phyloP scores from a whole-genome alignment of 2,113 vertebrate species.

The Picathartes gymnocephalus region DNA sequence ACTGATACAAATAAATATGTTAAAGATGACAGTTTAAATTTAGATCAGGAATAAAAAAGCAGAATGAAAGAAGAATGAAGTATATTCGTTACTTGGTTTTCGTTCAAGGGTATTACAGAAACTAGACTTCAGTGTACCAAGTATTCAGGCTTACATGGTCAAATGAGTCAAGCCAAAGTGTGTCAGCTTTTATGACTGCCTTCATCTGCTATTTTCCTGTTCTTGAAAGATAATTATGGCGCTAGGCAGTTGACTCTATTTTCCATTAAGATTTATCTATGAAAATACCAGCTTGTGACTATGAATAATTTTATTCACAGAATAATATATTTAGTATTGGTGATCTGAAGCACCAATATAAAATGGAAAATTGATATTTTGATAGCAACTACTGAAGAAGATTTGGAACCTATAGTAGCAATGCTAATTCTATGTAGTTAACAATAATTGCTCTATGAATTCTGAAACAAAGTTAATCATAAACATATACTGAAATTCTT shows the following conservation, averaged over 20 bases:
- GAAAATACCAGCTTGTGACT: not conserved
- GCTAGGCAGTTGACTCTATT: not conserved
- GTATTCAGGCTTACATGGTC: not conserved
- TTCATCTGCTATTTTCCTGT: not conserved
- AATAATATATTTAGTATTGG: not conserved
- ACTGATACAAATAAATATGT: not conserved
- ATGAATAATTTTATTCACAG: not conserved
- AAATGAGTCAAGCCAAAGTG: not conserved
- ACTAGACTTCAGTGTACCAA: not conserved
- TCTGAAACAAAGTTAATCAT: not conserved
- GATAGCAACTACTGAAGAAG: not conserved
- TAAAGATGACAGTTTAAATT: not conserved
- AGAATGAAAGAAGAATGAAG: not conserved
- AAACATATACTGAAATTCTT: not conserved
- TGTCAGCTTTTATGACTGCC: not conserved
- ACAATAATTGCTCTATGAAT: not conserved
- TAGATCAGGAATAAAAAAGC: not conserved
- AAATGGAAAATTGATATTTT: not conserved
- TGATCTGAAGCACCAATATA: not conserved
- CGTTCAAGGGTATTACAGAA: not conserved
- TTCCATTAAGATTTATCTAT: not conserved
- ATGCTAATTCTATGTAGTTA: not conserved
- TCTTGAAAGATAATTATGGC: not conserved
- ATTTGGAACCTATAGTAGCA: not conserved
- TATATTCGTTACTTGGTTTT: not conserved